Evolutionary conservation across 2,888 invertebrate species (phyloP), one percentile per base, ranked within the genome.

Genomic region (Rhamnusium bicolor): DNA sequence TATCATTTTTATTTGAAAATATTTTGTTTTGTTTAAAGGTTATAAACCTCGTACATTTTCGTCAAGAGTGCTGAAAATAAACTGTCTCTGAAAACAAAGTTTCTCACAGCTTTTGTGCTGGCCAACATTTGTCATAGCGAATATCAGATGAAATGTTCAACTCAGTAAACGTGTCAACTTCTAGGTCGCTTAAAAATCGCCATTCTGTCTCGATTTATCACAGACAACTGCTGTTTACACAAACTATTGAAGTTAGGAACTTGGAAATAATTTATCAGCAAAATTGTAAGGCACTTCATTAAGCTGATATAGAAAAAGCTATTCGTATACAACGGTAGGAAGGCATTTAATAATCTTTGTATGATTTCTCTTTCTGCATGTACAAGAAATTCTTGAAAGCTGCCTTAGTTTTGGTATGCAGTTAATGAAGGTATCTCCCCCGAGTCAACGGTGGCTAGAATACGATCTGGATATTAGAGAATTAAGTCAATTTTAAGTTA

Each of bases 11-110:
- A 40, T 51, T 51, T 51, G 51, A 19, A 51, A 51, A 19, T 51
- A 19, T 51, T 51, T 51, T 51, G 51, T 18, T 51, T n/a, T 51
- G 19, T 51, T 51, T 51, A 51, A 51, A 51, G 51, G 16, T 51
- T 8, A 19, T 51, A 19, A 51, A 51, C 51, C 51, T 51, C 51
- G 7, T 51, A 51, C 1, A 51, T 51, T 51, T 19, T 10, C 51
- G 18, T 51, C 51, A 51, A 19, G 16, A 40, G n/a, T 40, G 40
- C 40, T 40, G 40, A 40, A 40, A 40, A 40, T n/a, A 40, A 40
- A 40, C 40, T 40, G 40, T 40, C 40, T 12, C 40, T 40, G 40
- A 12, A n/a, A 40, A 40, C 40, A 40, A n/a, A n/a, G 12, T n/a
- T 40, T 4, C 12, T 40, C n/a, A 40, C 40, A 40, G 40, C 40